Evolutionary conservation across 64 coral and sea anemone species (phyloP), one percentile per base, ranked within the genome.

Genomic region (Dendronephthya gigantea): DNA sequence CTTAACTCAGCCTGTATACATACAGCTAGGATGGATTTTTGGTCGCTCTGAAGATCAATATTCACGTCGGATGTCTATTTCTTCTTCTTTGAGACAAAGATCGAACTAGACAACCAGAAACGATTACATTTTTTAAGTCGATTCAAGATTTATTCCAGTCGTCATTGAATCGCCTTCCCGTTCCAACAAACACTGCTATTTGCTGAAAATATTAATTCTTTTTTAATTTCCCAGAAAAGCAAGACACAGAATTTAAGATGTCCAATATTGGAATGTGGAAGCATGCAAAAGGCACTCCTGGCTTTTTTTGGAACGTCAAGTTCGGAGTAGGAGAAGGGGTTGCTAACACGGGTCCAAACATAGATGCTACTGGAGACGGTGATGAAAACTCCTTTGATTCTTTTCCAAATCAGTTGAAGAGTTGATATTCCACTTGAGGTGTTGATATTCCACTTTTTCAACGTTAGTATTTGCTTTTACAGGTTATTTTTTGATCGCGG

Each of bases 291-390:
- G 29, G 72, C 36, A 34, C 36, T 9, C 2, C 72, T 17, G 72
- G 72, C 12, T 79, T 33, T 34, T 39, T 28, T 33, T 79, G 72
- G 72, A 34, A 35, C 34, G 17, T 79, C 72, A 79, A 12, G 72
- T 34, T 36, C 14, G 28, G 36, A 79, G 72, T 19, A 30, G n/a
- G n/a, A 74, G 30, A 74, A 30, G n/a, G 41, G 41, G 11, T 45
- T 6, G 13, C 30, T 29, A 30, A 12, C 2, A 33, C 72, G 3
- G 30, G 30, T 79, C 72, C 72, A 22, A 7, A n/a, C 19, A 62
- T 7, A 22, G 72, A 79, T 79, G 72, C 72, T 12, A 79, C 72
- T 79, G 72, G 72, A 79, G 72, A 79, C 29, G 72, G 72, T 79
- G 22, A n/a, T n/a, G n/a, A 34, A 33, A 6, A 45, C 41, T 45